Percentiles rank a stretch among this genome's conserved stretches.
These are phyloP conservation scores for Phoenicopterus ruber DNA, from an alignment of 2,113 vertebrate species.

Conservation along the genomic window DNA sequence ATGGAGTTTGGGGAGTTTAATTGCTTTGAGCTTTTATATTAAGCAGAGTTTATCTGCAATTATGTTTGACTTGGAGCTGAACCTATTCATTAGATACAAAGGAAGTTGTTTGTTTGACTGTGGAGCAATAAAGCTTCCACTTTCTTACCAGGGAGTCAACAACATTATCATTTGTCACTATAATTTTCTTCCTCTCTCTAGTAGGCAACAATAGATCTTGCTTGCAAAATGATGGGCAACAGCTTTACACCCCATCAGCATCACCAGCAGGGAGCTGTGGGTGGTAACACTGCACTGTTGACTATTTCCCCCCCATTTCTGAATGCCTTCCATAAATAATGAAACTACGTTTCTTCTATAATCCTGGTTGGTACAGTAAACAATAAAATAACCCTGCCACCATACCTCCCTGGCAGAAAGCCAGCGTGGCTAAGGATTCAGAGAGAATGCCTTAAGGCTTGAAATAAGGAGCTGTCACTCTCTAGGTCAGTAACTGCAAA, in stretches of 20 bases:
- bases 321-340: neutral
- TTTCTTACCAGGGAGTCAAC: constrained; percentile 14
- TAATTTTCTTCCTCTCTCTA: neutral
- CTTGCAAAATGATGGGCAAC: neutral
- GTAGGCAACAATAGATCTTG: neutral
- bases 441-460: neutral
- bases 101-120: constrained; percentile 16
- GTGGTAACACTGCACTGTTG: neutral
- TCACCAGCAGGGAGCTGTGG: neutral
- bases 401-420: neutral
- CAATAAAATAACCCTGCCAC: neutral
- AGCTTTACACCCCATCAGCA: neutral
- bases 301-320: neutral
- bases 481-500: neutral
- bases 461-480: constrained; percentile 3
- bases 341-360: neutral
- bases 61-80: constrained; percentile 11
- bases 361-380: neutral
- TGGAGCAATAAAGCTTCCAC: constrained; percentile 15
- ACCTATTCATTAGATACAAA: constrained; percentile 32
- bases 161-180: constrained; percentile 31
- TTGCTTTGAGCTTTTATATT: constrained; percentile 10
- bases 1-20: neutral
- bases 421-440: neutral
- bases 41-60: neutral